Base-by-base conservation (phyloP, 2,113 vertebrate species). In the Oreochromis spilurus region DNA sequence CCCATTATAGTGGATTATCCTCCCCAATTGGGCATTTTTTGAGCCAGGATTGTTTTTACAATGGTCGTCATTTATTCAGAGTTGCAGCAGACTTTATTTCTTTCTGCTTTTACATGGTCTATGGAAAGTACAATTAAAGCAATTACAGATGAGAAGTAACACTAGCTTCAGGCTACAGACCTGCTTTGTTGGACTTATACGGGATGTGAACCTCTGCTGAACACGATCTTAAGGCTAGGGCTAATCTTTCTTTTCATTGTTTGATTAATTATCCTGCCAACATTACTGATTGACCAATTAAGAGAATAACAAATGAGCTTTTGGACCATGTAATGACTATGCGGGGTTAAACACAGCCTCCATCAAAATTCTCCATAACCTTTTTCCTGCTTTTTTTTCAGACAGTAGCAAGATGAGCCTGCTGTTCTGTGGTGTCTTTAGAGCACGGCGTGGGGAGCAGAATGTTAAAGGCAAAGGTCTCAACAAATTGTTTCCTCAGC, bases 401-500 rank as follows among this genome's bases (percentile, higher is more conserved):
- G 78, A 93, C 89, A 83, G 89, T 87, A 88, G 93, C 90, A 43
- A 58, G 78, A 87, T 90, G 92, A 86, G 88, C 58, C 82, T 70
- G 85, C 78, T 85, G 85, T 83, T 92, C 54, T 52, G 70, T 75
- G 55, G 43, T 60, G 85, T 92, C 90, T 89, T 85, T 86, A 55
- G 83, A 86, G 70, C 50, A 31, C 52, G 81, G 82, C 81, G 75
- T 80, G 82, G 86, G 87, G 92, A 93, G 84, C 84, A 90, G 80
- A 88, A 91, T 87, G 91, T 81, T 19, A 87, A 85, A 94, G 92
- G 81, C 91, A 94, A 93, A 95, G 93, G 93, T 94, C 90, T 84
- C 78, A 12, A 79, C 62, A 88, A 91, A 91, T 55, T 95, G 94
- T 95, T 96, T 94, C 93, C 87, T 93, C 93, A 95, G 95, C 93